Base-by-base conservation (phyloP, 2,797 vertebrate species). In the Neosilurus hyrtlii region DNA sequence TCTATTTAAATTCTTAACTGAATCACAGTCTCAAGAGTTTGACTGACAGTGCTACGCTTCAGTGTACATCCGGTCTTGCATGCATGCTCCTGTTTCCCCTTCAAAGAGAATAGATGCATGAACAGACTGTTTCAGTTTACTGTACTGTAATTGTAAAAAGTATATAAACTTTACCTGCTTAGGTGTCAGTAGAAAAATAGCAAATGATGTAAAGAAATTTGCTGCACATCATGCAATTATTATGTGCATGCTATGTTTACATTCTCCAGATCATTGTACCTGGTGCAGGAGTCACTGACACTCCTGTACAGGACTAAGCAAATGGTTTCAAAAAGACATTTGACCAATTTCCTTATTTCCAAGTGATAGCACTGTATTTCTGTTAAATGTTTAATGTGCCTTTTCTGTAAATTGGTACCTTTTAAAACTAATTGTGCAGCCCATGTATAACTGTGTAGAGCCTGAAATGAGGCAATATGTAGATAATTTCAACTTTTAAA, bases 1-100 rank as follows among this genome's bases (percentile, higher is more conserved):
- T n/a, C 63, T 35, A 56, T 80, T 80, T 75, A 49, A 74, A 80
- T 80, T 80, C 52, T 59, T 35, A 24, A 63, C 57, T 10, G 14
- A 16, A 4, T 54, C 43, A 52, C 37, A 43, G 63, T 72, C 61
- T 18, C 59, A 63, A 10, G n/a, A 26, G 24, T 78, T 37, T 83
- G 82, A 78, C 8, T 52, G 74, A 74, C 77, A 49, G 68, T 37
- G 26, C 59, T 22, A 73, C 20, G 49, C 82, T 72, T 15, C 59
- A 30, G 22, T 73, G 76, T 24, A 22, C 51, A 57, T 54, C 35
- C 15, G 11, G 37, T 51, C 59, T 51, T 8, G 49, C n/a, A 78
- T 59, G 30, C 37, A n/a, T 26, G 15, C n/a, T 10, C 22, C 63
- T 59, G 24, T 63, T 78, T 51, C 9, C 14, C 5, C 18, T 66